phyloP scores from a whole-genome alignment of 2,113 vertebrate species.

The Girardinichthys multiradiatus region DNA sequence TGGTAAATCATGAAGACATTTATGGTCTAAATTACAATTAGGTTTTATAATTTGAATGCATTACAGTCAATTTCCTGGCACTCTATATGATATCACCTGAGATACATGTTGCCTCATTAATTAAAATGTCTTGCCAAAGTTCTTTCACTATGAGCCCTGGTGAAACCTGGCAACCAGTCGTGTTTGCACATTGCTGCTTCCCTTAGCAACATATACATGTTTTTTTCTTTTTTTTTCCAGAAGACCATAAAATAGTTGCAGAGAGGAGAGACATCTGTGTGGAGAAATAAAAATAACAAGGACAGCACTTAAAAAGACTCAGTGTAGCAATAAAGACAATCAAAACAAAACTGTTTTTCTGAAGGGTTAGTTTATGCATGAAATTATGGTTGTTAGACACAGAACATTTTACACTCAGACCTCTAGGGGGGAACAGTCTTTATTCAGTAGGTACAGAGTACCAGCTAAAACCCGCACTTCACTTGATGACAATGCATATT shows the following conservation, averaged over 20 bases:
- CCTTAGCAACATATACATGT: slow-evolving; percentile 14
- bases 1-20: slow-evolving; percentile 2
- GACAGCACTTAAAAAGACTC: not conserved
- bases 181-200: slow-evolving; percentile 34
- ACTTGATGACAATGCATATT: too few relatives aligned
- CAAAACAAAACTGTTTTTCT: not conserved
- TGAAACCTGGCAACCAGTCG: slow-evolving; percentile 5
- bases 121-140: slow-evolving; percentile 33
- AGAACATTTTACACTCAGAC: too few relatives aligned
- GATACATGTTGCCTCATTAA: slow-evolving; percentile 36
- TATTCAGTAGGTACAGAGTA: too few relatives aligned
- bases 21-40: not conserved
- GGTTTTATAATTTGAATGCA: slow-evolving; percentile 6
- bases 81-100: slow-evolving; percentile 24
- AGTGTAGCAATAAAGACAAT: not conserved
- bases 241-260: slow-evolving; percentile 2
- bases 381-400: too few relatives aligned
- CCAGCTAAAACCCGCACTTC: too few relatives aligned
- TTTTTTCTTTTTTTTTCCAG: slow-evolving; percentile 37
- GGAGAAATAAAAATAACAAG: not conserved
- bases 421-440: too few relatives aligned
- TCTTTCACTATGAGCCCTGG: slow-evolving; percentile 12
- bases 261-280: not conserved
- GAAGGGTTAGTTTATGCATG: too few relatives aligned
- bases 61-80: slow-evolving; percentile 22